Percentiles rank a stretch among this genome's conserved stretches.
These are phyloP conservation scores for Vimba vimba DNA, from an alignment of 2,113 vertebrate species.

Conservation along the genomic window DNA sequence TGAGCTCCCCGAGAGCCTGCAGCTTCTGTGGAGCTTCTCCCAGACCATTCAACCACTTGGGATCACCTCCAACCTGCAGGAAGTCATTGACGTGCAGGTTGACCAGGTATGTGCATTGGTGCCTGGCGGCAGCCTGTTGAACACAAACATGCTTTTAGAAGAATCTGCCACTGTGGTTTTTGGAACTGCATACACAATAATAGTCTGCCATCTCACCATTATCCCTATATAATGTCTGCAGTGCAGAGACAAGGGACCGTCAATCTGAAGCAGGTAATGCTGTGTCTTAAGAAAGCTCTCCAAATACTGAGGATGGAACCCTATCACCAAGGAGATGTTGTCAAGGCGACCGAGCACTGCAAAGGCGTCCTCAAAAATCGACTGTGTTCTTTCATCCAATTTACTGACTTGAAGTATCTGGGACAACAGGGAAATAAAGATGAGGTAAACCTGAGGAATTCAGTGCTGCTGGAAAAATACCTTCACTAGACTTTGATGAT, in stretches of 20 bases:
- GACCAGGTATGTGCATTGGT: conserved; percentile 95
- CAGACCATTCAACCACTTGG: conserved; percentile 94
- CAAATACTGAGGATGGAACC: conserved; percentile 97
- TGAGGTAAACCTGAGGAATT: conserved; percentile 32
- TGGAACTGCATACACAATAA: not conserved
- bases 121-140: conserved; percentile 90
- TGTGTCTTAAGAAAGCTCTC: conserved; percentile 96
- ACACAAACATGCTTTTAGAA: not conserved
- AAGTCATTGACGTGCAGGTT: conserved; percentile 97
- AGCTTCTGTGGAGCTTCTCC: conserved; percentile 92
- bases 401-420: conserved; percentile 93
- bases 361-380: conserved; percentile 93
- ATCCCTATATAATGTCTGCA: conserved; percentile 98
- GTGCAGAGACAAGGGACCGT: conserved; percentile 91
- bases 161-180: not conserved
- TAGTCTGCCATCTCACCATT: conserved; percentile 79
- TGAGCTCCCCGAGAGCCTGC: conserved; percentile 92
- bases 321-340: conserved; percentile 98
- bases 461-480: not conserved
- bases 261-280: conserved; percentile 98
- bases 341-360: conserved; percentile 90
- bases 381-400: conserved; percentile 87
- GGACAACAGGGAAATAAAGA: not conserved
- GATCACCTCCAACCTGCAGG: conserved; percentile 92
- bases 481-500: not conserved